Base-by-base conservation (phyloP, 2,797 vertebrate species). In the Mycteria americana region DNA sequence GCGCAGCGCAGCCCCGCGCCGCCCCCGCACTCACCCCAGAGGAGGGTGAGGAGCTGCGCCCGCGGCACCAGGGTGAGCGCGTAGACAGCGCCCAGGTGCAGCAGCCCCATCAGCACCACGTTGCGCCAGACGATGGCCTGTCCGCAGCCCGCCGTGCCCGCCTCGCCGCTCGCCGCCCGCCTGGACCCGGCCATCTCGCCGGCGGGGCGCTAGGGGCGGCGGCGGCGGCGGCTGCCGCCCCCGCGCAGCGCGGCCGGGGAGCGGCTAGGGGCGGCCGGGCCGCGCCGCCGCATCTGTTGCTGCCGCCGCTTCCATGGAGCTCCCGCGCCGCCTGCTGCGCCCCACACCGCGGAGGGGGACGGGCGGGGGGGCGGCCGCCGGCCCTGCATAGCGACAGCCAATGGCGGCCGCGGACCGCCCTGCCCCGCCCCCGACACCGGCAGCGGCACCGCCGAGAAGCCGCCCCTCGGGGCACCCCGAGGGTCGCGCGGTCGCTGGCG, bases 71-170 rank as follows among this genome's bases (percentile, higher is more conserved):
- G 97, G 93, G 89, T 78, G 9, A 98, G 93, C 39, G 98, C 94
- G 95, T 98, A 98, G 18, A 96, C 89, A 24, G 98, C 97, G 31
- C 95, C 96, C 57, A 96, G 37, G 92, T 98, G 98, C 45, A 98
- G 97, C 95, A 98, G 89, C 72, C 92, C 88, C 98, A 98, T 98
- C 4, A 98, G 94, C 64, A 97, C 84, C 62, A 98, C 97, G 94
- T 98, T 98, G 60, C 97, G 97, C 98, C 98, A 98, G 57, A 98
- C 97, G 50, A 98, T 94, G 69, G 77, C 67, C 88, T 94, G 96
- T n/a, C 63, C 64, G 39, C 33, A 35, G 62, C 72, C 25, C 75
- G 83, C 85, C 63, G 54, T 30, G 76, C 31, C 6, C 27, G 28
- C 59, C 60, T 93, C 60, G 62, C 70, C 57, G 67, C 69, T 50